These are phyloP conservation scores for Oryctes rhinoceros DNA, from an alignment of 1,140 invertebrate species.

Conservation along the genomic window DNA sequence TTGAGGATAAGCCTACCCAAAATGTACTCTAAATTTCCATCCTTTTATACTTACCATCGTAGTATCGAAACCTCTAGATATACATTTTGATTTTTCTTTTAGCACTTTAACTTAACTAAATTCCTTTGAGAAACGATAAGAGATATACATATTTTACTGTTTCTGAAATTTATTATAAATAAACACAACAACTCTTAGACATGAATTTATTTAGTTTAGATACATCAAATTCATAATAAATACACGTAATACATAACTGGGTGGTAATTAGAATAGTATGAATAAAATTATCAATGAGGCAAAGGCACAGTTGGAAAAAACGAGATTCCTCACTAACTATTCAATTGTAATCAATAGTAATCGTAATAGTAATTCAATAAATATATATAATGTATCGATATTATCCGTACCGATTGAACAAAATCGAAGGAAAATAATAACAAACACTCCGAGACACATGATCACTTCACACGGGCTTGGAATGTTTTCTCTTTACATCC, in stretches of 20 bases:
- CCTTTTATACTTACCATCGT: too few species aligned
- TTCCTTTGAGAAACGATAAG: background rate
- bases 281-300: slow-evolving; percentile 41
- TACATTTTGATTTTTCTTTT: too few species aligned
- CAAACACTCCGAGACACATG: slow-evolving; percentile 26
- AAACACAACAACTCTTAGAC: slow-evolving; percentile 9
- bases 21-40: too few species aligned
- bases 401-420: background rate
- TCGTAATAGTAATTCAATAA: slow-evolving; percentile 28
- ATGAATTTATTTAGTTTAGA: slow-evolving; percentile 40
- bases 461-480: slow-evolving; percentile 5
- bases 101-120: too few species aligned
- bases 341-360: slow-evolving; percentile 27
- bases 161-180: background rate
- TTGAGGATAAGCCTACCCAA: too few species aligned
- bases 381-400: background rate
- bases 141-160: background rate
- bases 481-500: slow-evolving; percentile 29
- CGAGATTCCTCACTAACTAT: slow-evolving; percentile 39
- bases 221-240: slow-evolving; percentile 41
- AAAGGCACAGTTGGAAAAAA: slow-evolving; percentile 42
- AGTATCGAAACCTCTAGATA: too few species aligned
- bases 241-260: slow-evolving; percentile 39
- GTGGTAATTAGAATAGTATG: slow-evolving; percentile 41
- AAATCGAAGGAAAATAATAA: background rate